phyloP scores from a whole-genome alignment of 2,888 invertebrate species.

The Entomobrya proxima region DNA sequence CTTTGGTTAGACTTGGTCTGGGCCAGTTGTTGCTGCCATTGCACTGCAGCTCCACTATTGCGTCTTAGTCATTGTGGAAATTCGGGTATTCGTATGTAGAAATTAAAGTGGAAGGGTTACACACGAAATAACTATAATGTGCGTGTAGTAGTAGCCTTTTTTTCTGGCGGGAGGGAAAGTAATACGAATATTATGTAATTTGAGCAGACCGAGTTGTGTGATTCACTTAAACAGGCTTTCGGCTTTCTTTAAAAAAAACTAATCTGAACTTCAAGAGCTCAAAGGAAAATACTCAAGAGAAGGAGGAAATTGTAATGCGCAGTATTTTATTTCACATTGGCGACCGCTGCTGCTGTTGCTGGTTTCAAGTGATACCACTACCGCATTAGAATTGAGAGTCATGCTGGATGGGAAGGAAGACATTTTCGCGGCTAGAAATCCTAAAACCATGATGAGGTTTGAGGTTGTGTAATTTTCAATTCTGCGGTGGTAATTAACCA shows the following conservation, averaged over 20 bases:
- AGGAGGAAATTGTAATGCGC: slow-evolving; percentile 7
- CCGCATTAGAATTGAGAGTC: background rate
- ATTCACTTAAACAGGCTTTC: background rate
- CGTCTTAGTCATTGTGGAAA: background rate
- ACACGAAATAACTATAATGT: background rate
- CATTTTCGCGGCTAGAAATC: background rate
- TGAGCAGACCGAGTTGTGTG: background rate
- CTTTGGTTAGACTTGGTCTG: no score
- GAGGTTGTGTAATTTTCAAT: slow-evolving; percentile 36
- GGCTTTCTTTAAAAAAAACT: slow-evolving; percentile 5
- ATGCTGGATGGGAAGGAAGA: background rate
- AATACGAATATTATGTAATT: slow-evolving; percentile 16
- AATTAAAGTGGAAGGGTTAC: background rate
- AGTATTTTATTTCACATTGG: background rate
- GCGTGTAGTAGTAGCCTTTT: background rate
- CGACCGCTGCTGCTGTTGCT: background rate
- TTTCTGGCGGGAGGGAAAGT: background rate
- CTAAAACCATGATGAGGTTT: slow-evolving; percentile 32
- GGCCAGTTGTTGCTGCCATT: slow-evolving; percentile 36
- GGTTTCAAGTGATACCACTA: background rate
- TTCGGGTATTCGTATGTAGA: background rate
- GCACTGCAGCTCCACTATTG: background rate
- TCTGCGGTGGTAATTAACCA: slow-evolving; percentile 30
- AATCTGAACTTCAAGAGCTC: background rate
- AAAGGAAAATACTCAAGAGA: background rate